Evolutionary conservation across 2,888 invertebrate species (phyloP), one percentile per base, ranked within the genome.

Genomic region (Labia minor): DNA sequence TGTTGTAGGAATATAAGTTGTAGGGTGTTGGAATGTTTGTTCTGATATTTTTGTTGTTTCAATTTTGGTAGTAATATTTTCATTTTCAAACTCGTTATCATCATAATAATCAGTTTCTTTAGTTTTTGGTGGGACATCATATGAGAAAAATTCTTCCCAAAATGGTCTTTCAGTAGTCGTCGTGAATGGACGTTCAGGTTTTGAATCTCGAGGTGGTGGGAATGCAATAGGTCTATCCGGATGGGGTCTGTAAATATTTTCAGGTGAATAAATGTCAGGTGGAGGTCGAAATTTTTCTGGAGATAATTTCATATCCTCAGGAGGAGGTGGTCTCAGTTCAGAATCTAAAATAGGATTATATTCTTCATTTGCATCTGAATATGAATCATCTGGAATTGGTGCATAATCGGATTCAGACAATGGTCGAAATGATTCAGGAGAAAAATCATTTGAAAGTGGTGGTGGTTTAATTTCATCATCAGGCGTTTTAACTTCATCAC

Each of bases 21-120:
- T 62, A 72, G 68, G 64, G 71, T 37, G 70, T 66, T 68, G 71
- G 67, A 20, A 62, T 49, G 69, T 1, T 71, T 70, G 18, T 66
- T 18, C 37, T 14, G 65, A 4, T 14, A 33, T 18, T 8, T 18
- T 65, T 26, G 65, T 33, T 10, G 1, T 16, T 65, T 26, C 4
- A 19, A 19, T 19, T 26, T n/a, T 19, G 33, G 65, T 3, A 8
- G 14, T 65, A 1, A 33, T 65, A 65, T 65, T 19, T 65, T 65
- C 61, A 20, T 61, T 21, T 18, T 61, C 65, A 65, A 61, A 37
- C 3, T 61, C 61, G 19, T 49, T 20, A 18, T 65, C 65, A 19
- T 65, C 61, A 65, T 65, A 49, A 49, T 49, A 49, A 49, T 49
- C 49, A 10, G 26, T 8, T 16, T 49, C 49, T n/a, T 4, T 8